Base-by-base conservation (phyloP, 2,888 invertebrate species). In the Pherbina coryleti region DNA sequence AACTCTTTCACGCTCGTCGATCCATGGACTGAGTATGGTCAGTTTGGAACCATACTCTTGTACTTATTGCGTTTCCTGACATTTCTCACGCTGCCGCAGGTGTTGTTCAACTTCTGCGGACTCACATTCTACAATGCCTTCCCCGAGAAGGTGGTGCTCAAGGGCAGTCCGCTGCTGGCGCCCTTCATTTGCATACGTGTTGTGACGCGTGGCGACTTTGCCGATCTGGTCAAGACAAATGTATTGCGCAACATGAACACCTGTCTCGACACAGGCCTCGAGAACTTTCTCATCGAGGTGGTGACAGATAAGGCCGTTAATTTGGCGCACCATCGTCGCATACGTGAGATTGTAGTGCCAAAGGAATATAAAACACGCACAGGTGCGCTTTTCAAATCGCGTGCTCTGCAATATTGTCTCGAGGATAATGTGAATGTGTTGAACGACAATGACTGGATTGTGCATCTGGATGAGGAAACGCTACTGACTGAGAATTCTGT, bases 391-490 rank as follows among this genome's bases (percentile, higher is more conserved):
- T 98, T 97, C 88, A 98, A 98, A 90, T 96, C 98, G 0, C 92
- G 98, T 83, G 98, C 98, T 28, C 91, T 98, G 75, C 98, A 98
- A 88, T 98, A 98, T 89, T 98, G 98, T 86, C 91, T 98, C 75
- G 98, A 98, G 90, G 96, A 96, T 85, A 93, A 93, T 86, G 95
- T 98, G 1, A 98, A 97, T 89, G 91, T 93, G 83, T 89, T 98
- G 70, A 93, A 93, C 74, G 97, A 97, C 86, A 94, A 93, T 82
- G 98, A 98, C 88, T 98, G 98, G 98, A 95, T 98, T 85, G 97
- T 97, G n/a, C 98, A 98, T 91, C 91, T 98, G 79, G 98, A 98
- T 90, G 98, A 98, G 90, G 98, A 98, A 89, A 98, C 98, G 0
- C 91, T 98, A 75, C 91, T 98, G 37, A 98, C 98, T 7, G 97